These are phyloP conservation scores for Temnothorax ravouxi DNA, from an alignment of 2,888 invertebrate genomes.

Conservation along the genomic window DNA sequence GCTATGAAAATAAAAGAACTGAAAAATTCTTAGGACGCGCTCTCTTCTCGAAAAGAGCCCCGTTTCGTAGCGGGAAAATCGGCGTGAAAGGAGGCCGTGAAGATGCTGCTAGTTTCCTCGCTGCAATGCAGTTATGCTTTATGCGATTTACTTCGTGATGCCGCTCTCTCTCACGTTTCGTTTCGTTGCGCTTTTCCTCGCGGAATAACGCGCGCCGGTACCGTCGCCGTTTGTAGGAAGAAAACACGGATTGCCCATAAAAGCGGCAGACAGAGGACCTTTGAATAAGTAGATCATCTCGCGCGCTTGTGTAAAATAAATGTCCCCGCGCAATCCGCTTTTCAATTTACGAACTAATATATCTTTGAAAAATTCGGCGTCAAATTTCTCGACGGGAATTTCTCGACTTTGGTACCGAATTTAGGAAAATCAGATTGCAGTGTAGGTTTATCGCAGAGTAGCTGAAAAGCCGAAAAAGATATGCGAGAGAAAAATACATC, in stretches of 20 bases:
- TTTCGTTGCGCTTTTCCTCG: slow-evolving; percentile 37
- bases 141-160: slow-evolving; percentile 52
- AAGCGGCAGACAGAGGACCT: slow-evolving; percentile 36
- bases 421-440: neutral
- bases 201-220: slow-evolving; percentile 31
- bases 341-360: slow-evolving; percentile 35
- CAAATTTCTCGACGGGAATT: neutral
- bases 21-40: neutral
- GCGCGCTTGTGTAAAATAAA: slow-evolving; percentile 39
- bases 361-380: slow-evolving; percentile 7
- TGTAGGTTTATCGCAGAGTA: neutral
- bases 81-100: slow-evolving; percentile 1
- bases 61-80: neutral
- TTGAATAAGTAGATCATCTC: slow-evolving; percentile 42
- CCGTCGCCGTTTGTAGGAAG: slow-evolving; percentile 13
- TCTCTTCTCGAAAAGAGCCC: slow-evolving; percentile 9
- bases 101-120: slow-evolving; percentile 36
- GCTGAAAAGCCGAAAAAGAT: neutral
- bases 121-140: slow-evolving; percentile 40
- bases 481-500: neutral
- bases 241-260: slow-evolving; percentile 44
- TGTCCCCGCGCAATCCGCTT: slow-evolving; percentile 18
- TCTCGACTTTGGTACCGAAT: neutral
- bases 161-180: slow-evolving; percentile 11
- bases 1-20: slow-evolving; percentile 28